Evolutionary conservation across 2,113 vertebrate genomes (phyloP).

Genomic region (Chamaea fasciata): DNA sequence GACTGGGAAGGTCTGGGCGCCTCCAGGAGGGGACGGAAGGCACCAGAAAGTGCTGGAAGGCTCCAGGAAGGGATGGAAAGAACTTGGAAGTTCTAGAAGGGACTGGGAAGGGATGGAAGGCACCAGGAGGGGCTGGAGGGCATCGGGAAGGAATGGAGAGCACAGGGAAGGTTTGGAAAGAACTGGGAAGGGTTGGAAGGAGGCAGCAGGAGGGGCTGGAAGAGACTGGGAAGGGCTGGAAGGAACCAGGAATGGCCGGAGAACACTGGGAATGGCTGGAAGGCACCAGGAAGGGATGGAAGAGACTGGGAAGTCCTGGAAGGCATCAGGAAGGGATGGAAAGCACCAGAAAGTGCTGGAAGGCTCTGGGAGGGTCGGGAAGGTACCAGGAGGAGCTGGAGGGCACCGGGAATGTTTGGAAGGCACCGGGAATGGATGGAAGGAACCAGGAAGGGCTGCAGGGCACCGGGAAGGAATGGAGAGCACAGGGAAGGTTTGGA

Average conservation of each 20-base stretch:
- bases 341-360: too few relatives aligned
- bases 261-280: background rate
- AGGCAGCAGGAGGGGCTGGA: too few relatives aligned
- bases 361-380: fast-evolving
- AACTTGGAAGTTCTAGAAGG: too few relatives aligned
- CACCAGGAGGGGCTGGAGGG: background rate
- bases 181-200: fast-evolving
- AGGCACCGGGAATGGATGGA: background rate
- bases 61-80: background rate
- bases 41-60: background rate
- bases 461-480: background rate
- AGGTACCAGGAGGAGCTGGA: fast-evolving
- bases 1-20: background rate
- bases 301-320: fast-evolving
- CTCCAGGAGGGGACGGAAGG: background rate
- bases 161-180: background rate
- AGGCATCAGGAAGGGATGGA: too few relatives aligned
- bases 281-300: background rate
- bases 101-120: too few relatives aligned
- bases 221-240: too few relatives aligned
- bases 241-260: too few relatives aligned
- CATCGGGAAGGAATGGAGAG: background rate
- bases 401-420: fast-evolving
- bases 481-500: background rate
- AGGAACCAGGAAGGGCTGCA: background rate